phyloP scores from a whole-genome alignment of 2,797 vertebrate species.

The Lagorchestes hirsutus region DNA sequence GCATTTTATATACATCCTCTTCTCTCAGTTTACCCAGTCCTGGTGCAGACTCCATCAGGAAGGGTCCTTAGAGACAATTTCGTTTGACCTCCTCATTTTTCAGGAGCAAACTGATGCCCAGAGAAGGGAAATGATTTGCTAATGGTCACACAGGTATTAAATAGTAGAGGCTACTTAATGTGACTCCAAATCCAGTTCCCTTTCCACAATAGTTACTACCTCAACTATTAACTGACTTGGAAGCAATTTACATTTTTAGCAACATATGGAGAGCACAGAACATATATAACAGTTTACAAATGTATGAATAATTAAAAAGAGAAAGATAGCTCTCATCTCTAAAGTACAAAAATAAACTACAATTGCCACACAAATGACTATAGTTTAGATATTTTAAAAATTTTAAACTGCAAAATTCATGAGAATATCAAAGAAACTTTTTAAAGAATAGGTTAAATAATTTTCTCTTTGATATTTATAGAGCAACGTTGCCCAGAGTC shows the following conservation, averaged over 20 bases:
- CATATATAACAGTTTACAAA: neutral
- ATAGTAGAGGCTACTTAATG: neutral
- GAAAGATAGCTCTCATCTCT: neutral
- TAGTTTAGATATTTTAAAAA: neutral
- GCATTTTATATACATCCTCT: neutral
- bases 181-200: neutral
- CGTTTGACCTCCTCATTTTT: neutral
- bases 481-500: neutral
- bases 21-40: neutral
- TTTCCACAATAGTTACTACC: neutral
- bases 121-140: neutral
- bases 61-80: neutral
- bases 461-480: neutral
- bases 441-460: neutral
- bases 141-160: neutral
- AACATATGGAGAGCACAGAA: neutral
- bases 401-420: neutral
- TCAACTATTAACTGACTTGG: neutral
- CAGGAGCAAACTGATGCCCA: neutral
- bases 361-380: too few relatives aligned
- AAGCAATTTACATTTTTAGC: conserved; percentile 12
- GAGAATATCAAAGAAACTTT: neutral
- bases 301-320: neutral
- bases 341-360: neutral
- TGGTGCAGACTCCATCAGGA: neutral